A percentile compares a stretch with the other conserved stretches of the same genome.
Evolutionary conservation across 2,113 vertebrate species (phyloP).

Genomic region (Tauraco erythrolophus): DNA sequence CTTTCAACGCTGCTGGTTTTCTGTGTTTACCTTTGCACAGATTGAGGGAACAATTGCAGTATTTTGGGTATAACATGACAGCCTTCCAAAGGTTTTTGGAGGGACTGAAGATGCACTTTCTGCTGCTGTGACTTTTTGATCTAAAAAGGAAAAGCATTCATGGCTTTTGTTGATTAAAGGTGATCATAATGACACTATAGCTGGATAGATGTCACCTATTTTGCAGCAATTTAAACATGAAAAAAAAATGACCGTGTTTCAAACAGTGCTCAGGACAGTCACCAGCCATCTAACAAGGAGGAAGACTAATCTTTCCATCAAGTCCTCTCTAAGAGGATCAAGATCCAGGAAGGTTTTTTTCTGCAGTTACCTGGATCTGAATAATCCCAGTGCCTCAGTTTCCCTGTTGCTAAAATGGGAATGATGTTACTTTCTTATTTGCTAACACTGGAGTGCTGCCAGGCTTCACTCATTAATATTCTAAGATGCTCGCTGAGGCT

Average conservation of each 20-base stretch:
- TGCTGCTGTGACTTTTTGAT: neutral
- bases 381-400: conserved; percentile 1
- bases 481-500: neutral
- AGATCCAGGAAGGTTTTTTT: neutral
- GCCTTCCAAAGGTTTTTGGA: neutral
- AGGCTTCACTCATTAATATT: conserved; percentile 25
- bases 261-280: neutral
- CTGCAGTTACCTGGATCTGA: neutral
- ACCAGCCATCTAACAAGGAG: neutral
- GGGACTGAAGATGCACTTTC: neutral
- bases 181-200: neutral
- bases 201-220: neutral
- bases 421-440: neutral
- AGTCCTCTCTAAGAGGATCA: neutral
- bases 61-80: neutral
- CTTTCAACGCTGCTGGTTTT: neutral
- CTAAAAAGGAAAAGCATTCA: neutral
- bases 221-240: neutral
- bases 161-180: neutral
- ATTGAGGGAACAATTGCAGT: neutral
- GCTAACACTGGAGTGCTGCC: neutral
- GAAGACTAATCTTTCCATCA: neutral
- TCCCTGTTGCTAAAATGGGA: neutral
- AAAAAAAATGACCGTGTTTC: neutral
- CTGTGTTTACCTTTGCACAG: neutral